Evolutionary conservation across 2,888 invertebrate genomes (phyloP).

Genomic region (Aphidius colemani): DNA sequence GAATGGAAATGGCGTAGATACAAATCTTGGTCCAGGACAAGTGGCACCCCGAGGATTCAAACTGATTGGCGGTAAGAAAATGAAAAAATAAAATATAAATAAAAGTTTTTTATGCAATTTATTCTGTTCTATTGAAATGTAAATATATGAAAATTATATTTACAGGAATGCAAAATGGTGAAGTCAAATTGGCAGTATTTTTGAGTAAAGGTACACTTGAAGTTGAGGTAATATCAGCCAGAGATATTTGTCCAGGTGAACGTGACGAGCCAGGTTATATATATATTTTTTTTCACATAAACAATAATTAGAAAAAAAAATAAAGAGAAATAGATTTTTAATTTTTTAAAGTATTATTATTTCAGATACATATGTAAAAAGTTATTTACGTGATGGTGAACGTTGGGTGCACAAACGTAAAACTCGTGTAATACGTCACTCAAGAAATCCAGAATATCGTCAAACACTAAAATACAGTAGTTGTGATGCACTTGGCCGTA

Average conservation of each 20-base stretch:
- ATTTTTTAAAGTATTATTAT: slow-evolving; percentile 13
- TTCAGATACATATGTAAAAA: slow-evolving; percentile 91
- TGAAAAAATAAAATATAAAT: slow-evolving; percentile 14
- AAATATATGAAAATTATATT: slow-evolving; percentile 10
- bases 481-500: slow-evolving; percentile 77
- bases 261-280: slow-evolving; percentile 70
- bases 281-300: slow-evolving; percentile 28
- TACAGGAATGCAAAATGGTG: slow-evolving; percentile 71
- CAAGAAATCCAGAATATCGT: slow-evolving; percentile 82
- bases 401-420: slow-evolving; percentile 90
- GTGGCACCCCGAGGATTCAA: slow-evolving; percentile 78
- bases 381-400: slow-evolving; percentile 87
- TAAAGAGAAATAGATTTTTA: slow-evolving; percentile 2
- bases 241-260: slow-evolving; percentile 71
- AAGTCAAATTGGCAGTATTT: slow-evolving; percentile 84
- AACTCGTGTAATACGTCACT: slow-evolving; percentile 81
- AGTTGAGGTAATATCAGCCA: slow-evolving; percentile 79
- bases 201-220: slow-evolving; percentile 92
- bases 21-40: slow-evolving; percentile 77
- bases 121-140: not conserved
- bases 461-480: slow-evolving; percentile 81
- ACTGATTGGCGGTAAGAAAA: slow-evolving; percentile 59
- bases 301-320: not conserved
- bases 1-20: slow-evolving; percentile 58
- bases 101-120: slow-evolving; percentile 9